Percentiles rank a stretch among this genome's conserved stretches.
These are phyloP conservation scores for Conistra vaccinii DNA, from an alignment of 2,888 invertebrate species.

Conservation along the genomic window DNA sequence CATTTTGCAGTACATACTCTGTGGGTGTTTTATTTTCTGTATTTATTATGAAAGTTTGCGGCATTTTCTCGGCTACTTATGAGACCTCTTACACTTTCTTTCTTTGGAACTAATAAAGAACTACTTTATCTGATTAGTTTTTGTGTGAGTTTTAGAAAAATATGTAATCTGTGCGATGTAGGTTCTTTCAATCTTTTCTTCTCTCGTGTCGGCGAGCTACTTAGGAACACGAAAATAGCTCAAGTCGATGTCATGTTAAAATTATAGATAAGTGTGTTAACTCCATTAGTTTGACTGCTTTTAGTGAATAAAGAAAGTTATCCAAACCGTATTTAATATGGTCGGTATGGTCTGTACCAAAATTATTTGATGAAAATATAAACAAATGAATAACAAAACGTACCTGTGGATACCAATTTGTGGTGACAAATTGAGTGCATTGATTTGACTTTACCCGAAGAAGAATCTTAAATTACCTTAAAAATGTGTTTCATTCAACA, in stretches of 20 bases:
- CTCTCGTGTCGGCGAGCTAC: neutral
- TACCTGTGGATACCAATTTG: too few species aligned
- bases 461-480: too few species aligned
- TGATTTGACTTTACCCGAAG: too few species aligned
- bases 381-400: too few species aligned
- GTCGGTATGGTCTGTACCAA: too few species aligned
- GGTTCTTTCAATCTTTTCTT: neutral
- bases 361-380: too few species aligned
- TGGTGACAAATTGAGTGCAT: too few species aligned
- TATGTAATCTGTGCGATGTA: neutral
- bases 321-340: too few species aligned
- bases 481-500: too few species aligned
- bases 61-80: neutral
- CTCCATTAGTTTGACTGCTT: too few species aligned
- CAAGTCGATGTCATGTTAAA: neutral
- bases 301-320: too few species aligned
- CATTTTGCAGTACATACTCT: conserved; percentile 16
- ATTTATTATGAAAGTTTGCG: conserved; percentile 35
- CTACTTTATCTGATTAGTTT: conserved; percentile 43
- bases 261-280: neutral
- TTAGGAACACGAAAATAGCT: neutral
- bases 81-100: conserved; percentile 19
- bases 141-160: conserved; percentile 3
- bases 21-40: conserved; percentile 22
- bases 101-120: conserved; percentile 10